phyloP scores from a whole-genome alignment of 1,140 invertebrate genomes.

The Drosophila trapezifrons region DNA sequence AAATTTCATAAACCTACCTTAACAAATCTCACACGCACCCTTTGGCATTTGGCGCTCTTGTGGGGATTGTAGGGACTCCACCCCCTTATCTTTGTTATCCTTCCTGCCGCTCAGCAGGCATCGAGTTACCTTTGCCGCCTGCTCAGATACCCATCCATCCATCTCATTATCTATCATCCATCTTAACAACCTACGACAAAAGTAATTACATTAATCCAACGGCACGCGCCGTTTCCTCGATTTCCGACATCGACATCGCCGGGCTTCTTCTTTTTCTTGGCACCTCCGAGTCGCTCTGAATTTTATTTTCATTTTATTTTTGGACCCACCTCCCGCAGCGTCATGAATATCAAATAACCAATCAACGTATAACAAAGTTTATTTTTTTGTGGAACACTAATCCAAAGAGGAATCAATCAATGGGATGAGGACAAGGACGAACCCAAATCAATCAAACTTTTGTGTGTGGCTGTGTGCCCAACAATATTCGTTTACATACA shows the following conservation, averaged over 20 bases:
- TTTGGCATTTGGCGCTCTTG: not conserved
- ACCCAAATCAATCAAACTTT: conserved; percentile 80
- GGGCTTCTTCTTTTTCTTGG: conserved; percentile 29
- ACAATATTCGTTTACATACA: conserved; percentile 62
- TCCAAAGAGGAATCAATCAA: conserved; percentile 78
- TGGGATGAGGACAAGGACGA: conserved; percentile 47
- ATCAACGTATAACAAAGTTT: conserved; percentile 66
- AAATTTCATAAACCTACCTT: conserved; percentile 3
- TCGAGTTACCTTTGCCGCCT: conserved; percentile 27
- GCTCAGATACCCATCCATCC: conserved; percentile 12
- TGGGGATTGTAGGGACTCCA: not conserved
- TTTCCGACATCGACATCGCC: conserved; percentile 14
- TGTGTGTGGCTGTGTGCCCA: conserved; percentile 60
- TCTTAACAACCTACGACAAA: conserved; percentile 68
- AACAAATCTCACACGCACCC: not conserved
- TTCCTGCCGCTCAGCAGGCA: conserved; percentile 19
- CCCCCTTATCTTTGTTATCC: not conserved
- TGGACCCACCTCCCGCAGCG: conserved; percentile 30
- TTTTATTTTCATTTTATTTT: conserved; percentile 19
- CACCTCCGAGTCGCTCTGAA: conserved; percentile 35
- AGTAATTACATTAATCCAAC: conserved; percentile 77
- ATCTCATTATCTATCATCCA: conserved; percentile 43
- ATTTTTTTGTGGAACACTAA: conserved; percentile 56
- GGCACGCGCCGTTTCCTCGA: conserved; percentile 52
- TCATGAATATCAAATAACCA: conserved; percentile 80